Evolutionary conservation across 2,888 invertebrate species (phyloP).

Genomic region (Eilema griseolum): DNA sequence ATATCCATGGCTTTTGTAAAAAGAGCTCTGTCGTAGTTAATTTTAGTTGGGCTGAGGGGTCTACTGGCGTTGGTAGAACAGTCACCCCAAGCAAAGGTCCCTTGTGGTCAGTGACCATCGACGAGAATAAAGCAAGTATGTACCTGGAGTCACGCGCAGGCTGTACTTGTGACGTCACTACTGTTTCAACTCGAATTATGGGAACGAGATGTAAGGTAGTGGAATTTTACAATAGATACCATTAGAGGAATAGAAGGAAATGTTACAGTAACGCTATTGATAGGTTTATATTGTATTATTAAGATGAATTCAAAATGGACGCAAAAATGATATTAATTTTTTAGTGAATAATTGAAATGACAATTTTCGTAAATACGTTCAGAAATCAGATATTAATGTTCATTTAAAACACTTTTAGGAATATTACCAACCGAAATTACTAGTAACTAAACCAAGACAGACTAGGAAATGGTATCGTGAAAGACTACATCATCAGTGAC

Average conservation of each 20-base stretch:
- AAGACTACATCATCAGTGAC: too few species aligned
- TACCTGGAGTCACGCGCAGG: conserved; percentile 71
- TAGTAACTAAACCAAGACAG: too few species aligned
- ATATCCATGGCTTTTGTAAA: conserved; percentile 57
- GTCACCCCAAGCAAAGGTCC: conserved; percentile 84
- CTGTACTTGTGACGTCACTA: conserved; percentile 72
- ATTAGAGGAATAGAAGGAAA: conserved; percentile 31
- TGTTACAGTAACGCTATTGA: not conserved
- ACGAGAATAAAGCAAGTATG: conserved; percentile 81
- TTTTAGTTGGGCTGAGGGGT: conserved; percentile 46
- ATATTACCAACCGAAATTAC: too few species aligned
- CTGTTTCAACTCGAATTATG: conserved; percentile 57
- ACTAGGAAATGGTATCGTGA: too few species aligned
- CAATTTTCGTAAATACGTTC: too few species aligned
- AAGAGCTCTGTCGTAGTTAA: conserved; percentile 51
- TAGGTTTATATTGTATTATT: too few species aligned
- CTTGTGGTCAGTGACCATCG: conserved; percentile 84
- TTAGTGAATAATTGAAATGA: too few species aligned
- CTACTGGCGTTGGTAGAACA: conserved; percentile 73
- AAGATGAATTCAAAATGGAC: too few species aligned
- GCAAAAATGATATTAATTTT: too few species aligned
- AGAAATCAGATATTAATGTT: too few species aligned
- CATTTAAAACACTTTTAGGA: too few species aligned
- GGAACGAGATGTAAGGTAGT: conserved; percentile 46
- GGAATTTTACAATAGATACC: conserved; percentile 40